Conservation (phyloP, 2,113 vertebrate species). For the Nerophis lumbriciformis region DNA sequence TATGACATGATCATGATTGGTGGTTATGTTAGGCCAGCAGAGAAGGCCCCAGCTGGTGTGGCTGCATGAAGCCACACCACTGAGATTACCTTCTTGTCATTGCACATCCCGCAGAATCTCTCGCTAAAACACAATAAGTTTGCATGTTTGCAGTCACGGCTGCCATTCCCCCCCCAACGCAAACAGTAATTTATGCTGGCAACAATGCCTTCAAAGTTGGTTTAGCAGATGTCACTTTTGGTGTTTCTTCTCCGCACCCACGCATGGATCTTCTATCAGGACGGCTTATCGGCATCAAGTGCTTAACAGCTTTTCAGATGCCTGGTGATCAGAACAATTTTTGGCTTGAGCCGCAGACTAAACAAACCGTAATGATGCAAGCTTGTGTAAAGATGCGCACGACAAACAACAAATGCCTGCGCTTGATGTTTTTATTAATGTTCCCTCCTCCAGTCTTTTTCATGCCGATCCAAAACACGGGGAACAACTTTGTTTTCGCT, state of each 20-base stretch:
- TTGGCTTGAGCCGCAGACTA: slow-evolving; percentile 67
- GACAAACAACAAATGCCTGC: slow-evolving; percentile 58
- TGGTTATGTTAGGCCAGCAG: no score
- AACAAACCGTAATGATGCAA: slow-evolving; percentile 72
- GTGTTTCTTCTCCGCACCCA: slow-evolving; percentile 56
- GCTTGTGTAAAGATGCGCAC: slow-evolving; percentile 67
- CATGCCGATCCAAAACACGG: slow-evolving; percentile 21
- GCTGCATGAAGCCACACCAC: no score
- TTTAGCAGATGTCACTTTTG: slow-evolving; percentile 69
- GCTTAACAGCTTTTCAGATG: slow-evolving; percentile 72
- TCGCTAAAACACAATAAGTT: not conserved
- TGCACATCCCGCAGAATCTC: not conserved
- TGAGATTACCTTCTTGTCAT: slow-evolving; percentile 28
- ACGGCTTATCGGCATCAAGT: slow-evolving; percentile 69
- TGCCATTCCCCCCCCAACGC: slow-evolving; percentile 7
- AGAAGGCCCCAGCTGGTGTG: not conserved
- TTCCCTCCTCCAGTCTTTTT: slow-evolving; percentile 41
- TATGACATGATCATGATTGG: no score
- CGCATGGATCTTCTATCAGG: slow-evolving; percentile 67
- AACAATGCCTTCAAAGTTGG: slow-evolving; percentile 56
- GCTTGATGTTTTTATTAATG: slow-evolving; percentile 70
- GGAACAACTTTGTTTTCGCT: slow-evolving; percentile 32
- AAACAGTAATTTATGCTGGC: slow-evolving; percentile 56
- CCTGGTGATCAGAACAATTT: slow-evolving; percentile 68
- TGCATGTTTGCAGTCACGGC: slow-evolving; percentile 4